Evolutionary conservation across 2,888 invertebrate genomes (phyloP).

Genomic region (Netelia inedita): DNA sequence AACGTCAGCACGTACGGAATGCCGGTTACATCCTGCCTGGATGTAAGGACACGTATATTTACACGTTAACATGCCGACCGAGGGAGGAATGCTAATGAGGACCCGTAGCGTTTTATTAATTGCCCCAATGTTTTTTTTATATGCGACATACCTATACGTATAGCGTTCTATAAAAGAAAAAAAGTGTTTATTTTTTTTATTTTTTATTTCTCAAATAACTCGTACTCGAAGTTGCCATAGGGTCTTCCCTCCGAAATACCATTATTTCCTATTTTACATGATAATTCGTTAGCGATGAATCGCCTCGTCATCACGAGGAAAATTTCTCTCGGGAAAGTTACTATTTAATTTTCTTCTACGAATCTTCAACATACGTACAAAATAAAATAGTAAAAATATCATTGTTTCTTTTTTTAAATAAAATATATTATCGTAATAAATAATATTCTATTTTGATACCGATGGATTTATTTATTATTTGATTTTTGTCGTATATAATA

Average conservation of each 20-base stretch:
- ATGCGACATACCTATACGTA: background rate
- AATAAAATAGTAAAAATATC: too few relatives aligned
- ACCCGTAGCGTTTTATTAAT: conserved; percentile 73
- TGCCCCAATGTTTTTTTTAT: conserved; percentile 46
- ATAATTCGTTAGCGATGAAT: too few relatives aligned
- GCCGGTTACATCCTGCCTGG: conserved; percentile 78
- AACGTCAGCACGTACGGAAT: conserved; percentile 72
- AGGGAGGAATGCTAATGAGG: conserved; percentile 78
- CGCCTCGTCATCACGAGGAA: background rate
- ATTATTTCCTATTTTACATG: too few relatives aligned
- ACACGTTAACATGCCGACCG: conserved; percentile 73
- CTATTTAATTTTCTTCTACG: background rate
- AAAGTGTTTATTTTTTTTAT: background rate
- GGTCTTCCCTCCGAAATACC: too few relatives aligned
- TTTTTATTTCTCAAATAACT: too few relatives aligned
- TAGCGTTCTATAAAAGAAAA: background rate
- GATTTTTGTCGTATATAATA: too few relatives aligned
- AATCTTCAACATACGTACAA: background rate
- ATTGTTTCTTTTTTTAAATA: too few relatives aligned
- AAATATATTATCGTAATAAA: too few relatives aligned
- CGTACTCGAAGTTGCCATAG: too few relatives aligned
- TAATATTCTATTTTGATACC: too few relatives aligned
- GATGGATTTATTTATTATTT: too few relatives aligned
- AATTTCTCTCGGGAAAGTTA: background rate
- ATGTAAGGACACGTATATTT: conserved; percentile 75